These are phyloP conservation scores for Zosterops lateralis DNA, from an alignment of 2,113 vertebrate species.

Conservation along the genomic window DNA sequence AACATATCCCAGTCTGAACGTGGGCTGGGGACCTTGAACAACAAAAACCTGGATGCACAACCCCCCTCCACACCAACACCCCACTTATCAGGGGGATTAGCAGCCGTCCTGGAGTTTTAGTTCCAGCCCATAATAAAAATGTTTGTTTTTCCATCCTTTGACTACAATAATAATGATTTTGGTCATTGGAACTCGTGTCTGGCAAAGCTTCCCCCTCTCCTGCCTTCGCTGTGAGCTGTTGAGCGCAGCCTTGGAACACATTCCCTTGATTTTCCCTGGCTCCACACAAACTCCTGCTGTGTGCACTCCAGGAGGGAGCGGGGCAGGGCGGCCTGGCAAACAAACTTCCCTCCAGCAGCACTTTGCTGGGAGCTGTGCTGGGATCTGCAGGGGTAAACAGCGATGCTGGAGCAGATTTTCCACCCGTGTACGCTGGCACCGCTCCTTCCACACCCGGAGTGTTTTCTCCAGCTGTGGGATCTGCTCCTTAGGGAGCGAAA, in stretches of 20 bases:
- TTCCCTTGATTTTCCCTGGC: neutral
- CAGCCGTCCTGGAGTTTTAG: neutral
- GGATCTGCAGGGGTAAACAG: neutral
- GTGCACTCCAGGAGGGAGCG: neutral
- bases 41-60: neutral
- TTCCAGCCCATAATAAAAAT: neutral
- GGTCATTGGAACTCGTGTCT: neutral
- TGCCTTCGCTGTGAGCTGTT: neutral
- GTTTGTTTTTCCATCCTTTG: neutral
- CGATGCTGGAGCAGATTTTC: neutral
- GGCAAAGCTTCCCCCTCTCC: neutral
- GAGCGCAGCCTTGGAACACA: neutral
- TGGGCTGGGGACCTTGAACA: neutral
- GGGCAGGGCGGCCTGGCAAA: neutral
- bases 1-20: neutral
- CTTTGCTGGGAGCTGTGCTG: neutral
- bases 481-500: neutral
- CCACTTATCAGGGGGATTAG: neutral
- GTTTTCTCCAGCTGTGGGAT: neutral
- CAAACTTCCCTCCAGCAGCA: neutral
- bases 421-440: fast-evolving
- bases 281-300: neutral
- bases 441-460: neutral
- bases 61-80: neutral
- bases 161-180: neutral